A percentile compares a stretch with the other conserved stretches of the same genome.
These are phyloP conservation scores for Tringa solitaria DNA, from an alignment of 2,113 vertebrate species.

Conservation along the genomic window DNA sequence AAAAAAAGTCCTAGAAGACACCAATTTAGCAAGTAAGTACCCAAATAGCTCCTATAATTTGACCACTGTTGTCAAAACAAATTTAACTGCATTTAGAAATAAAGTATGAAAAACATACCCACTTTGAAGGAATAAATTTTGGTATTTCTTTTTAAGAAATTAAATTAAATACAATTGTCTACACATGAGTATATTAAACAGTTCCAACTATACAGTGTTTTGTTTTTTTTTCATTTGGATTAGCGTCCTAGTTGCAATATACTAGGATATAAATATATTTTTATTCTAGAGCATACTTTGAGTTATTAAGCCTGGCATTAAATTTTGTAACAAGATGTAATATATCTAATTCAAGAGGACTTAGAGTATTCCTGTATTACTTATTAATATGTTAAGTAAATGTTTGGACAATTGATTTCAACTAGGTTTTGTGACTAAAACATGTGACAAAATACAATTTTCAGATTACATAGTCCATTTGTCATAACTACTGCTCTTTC, in stretches of 20 bases:
- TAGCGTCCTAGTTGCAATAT: not conserved
- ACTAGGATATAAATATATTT: not conserved
- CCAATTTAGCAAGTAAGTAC: not conserved
- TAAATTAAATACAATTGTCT: not conserved
- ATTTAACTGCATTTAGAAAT: not conserved
- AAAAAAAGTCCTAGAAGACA: not conserved
- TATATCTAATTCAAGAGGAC: slow-evolving; percentile 59
- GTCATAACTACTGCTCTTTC: slow-evolving; percentile 6
- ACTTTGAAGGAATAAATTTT: not conserved
- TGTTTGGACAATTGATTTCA: slow-evolving; percentile 62
- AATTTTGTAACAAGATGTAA: slow-evolving; percentile 56
- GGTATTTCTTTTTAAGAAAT: not conserved
- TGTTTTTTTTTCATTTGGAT: not conserved
- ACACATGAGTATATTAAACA: not conserved
- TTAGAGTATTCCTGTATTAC: slow-evolving; percentile 50
- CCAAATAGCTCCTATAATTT: not conserved
- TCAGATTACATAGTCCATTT: slow-evolving; percentile 55
- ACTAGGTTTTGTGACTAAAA: slow-evolving; percentile 52
- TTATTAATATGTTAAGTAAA: slow-evolving; percentile 66
- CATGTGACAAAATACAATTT: slow-evolving; percentile 53
- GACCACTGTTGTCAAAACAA: not conserved
- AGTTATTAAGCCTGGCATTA: slow-evolving; percentile 62
- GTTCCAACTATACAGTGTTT: not conserved
- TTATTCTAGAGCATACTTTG: slow-evolving; percentile 32
- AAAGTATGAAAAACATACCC: not conserved